Conservation (phyloP, 2,797 vertebrate species). For the Lutjanus argentimaculatus region DNA sequence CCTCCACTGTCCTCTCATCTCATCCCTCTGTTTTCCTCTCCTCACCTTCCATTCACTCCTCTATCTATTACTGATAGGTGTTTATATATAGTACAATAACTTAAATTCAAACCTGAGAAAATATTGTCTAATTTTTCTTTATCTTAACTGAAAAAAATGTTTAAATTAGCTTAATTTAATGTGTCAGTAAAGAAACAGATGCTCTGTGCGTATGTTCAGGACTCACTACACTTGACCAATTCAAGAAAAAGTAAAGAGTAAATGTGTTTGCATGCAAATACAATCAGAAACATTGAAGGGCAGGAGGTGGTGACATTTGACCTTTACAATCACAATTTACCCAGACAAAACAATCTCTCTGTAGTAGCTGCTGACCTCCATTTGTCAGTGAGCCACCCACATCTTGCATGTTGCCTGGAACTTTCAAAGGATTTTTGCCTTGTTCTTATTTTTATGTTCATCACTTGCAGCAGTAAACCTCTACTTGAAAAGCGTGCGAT, state of each 20-base stretch:
- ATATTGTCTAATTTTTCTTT: no score
- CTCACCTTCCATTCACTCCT: not conserved
- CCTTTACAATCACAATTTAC: not conserved
- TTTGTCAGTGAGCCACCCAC: not conserved
- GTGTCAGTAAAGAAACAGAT: not conserved
- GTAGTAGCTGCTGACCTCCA: not conserved
- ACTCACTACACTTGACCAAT: no score
- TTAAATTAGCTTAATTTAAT: not conserved
- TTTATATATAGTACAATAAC: no score
- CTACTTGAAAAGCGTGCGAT: not conserved
- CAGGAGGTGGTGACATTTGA: not conserved
- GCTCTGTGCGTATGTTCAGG: not conserved
- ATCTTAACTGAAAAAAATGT: not conserved
- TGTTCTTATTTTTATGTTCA: not conserved
- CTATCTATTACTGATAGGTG: no score
- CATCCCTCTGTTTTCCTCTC: slow-evolving; percentile 46
- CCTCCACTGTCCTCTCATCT: slow-evolving; percentile 44
- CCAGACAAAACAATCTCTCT: not conserved
- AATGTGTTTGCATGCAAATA: not conserved
- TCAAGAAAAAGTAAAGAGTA: not conserved
- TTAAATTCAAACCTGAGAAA: no score
- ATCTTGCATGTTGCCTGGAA: not conserved
- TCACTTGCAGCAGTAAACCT: not conserved
- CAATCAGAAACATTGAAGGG: not conserved
- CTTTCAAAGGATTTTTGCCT: not conserved